Evolutionary conservation across 2,113 vertebrate species (phyloP).

Genomic region (Sylvia atricapilla): DNA sequence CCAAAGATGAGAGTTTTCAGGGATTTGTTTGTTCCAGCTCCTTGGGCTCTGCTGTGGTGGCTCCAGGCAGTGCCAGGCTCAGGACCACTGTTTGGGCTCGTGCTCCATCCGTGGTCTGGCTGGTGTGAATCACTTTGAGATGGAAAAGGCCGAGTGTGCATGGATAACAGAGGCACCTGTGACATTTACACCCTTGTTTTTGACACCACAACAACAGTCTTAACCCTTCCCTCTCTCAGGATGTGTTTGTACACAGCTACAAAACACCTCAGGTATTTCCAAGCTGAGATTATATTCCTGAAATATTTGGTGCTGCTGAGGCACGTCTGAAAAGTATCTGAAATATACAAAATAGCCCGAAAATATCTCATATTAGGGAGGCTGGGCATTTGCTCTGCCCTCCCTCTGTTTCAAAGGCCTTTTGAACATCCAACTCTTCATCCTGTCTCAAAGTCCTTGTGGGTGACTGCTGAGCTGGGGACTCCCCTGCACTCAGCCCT

Average conservation of each 20-base stretch:
- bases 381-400: background rate
- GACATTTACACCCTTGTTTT: background rate
- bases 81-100: rapidly evolving
- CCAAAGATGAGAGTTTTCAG: background rate
- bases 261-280: background rate
- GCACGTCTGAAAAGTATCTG: background rate
- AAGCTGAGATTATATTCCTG: background rate
- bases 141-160: background rate
- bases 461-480: background rate
- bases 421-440: background rate
- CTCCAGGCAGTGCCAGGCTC: background rate
- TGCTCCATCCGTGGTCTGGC: background rate
- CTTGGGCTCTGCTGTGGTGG: background rate
- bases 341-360: background rate
- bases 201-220: background rate
- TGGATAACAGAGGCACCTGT: rapidly evolving
- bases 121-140: background rate
- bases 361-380: background rate
- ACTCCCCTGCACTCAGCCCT: background rate
- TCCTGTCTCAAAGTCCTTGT: background rate
- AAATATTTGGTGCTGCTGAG: background rate
- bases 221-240: background rate
- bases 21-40: background rate
- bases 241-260: background rate
- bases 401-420: background rate